These are phyloP conservation scores for Scortum barcoo DNA, from an alignment of 2,113 vertebrate species.

Conservation along the genomic window DNA sequence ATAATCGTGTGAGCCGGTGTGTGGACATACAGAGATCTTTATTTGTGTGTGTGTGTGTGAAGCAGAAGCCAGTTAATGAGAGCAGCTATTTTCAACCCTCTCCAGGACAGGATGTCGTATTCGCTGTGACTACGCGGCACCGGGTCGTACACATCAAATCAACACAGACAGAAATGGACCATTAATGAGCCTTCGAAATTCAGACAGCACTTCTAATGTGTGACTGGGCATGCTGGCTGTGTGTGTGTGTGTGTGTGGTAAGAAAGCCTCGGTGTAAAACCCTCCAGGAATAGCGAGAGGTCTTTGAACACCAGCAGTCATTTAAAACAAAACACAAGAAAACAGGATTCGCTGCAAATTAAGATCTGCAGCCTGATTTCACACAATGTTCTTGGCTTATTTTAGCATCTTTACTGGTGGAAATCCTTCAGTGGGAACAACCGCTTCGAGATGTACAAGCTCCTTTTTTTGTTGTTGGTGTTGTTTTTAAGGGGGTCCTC, in stretches of 20 bases:
- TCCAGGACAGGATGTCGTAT: slow-evolving; percentile 63
- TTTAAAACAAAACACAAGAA: slow-evolving; percentile 42
- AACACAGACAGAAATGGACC: slow-evolving; percentile 44
- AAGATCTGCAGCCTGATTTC: slow-evolving; percentile 29
- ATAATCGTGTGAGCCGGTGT: not conserved
- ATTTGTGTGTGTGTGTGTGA: not conserved
- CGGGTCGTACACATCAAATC: slow-evolving; percentile 62
- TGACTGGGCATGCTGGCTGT: not conserved
- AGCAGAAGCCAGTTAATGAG: slow-evolving; percentile 57
- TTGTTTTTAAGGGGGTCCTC: not conserved
- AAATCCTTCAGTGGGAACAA: too few relatives aligned
- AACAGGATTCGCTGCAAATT: slow-evolving; percentile 17
- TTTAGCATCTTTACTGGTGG: not conserved
- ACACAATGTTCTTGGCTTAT: slow-evolving; percentile 19
- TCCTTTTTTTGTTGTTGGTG: too few relatives aligned
- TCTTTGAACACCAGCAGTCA: slow-evolving; percentile 36
- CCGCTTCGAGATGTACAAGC: too few relatives aligned
- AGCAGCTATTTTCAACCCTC: slow-evolving; percentile 65
- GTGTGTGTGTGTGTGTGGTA: not conserved
- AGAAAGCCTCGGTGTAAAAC: not conserved
- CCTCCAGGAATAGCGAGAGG: slow-evolving; percentile 20
- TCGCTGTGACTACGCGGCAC: slow-evolving; percentile 43
- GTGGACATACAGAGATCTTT: not conserved
- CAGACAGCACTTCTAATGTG: slow-evolving; percentile 36
- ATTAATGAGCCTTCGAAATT: slow-evolving; percentile 58